phyloP scores from a whole-genome alignment of 2,888 invertebrate species.

The Tetragnatha montana region DNA sequence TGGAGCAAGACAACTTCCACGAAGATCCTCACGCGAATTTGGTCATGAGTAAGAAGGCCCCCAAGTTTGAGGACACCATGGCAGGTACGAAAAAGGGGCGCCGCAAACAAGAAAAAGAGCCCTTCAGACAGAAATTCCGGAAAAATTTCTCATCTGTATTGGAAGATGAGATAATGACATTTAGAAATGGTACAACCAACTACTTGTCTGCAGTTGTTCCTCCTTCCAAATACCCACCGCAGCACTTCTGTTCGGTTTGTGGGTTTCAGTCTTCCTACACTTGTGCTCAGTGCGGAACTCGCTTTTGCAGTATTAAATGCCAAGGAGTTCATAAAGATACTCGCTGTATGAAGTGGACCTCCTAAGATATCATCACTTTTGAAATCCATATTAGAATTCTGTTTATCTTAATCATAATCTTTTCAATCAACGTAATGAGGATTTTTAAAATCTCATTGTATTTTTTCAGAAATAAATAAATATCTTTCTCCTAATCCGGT shows the following conservation, averaged over 20 bases:
- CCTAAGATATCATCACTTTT: slow-evolving; percentile 77
- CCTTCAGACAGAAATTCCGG: slow-evolving; percentile 80
- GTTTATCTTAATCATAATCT: no score
- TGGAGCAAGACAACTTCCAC: slow-evolving; percentile 97
- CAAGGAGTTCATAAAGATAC: slow-evolving; percentile 96
- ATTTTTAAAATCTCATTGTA: no score
- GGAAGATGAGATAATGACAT: slow-evolving; percentile 87
- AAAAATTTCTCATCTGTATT: slow-evolving; percentile 91
- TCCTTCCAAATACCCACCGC: slow-evolving; percentile 87
- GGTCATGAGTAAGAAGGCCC: slow-evolving; percentile 92
- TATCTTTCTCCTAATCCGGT: no score
- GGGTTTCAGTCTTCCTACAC: slow-evolving; percentile 95
- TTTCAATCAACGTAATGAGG: no score
- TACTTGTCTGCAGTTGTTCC: slow-evolving; percentile 89
- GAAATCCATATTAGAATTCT: no score
- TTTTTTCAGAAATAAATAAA: no score
- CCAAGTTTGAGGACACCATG: slow-evolving; percentile 94
- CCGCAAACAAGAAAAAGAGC: slow-evolving; percentile 86
- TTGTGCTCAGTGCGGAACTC: slow-evolving; percentile 94
- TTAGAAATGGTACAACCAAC: slow-evolving; percentile 74
- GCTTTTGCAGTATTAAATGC: slow-evolving; percentile 94
- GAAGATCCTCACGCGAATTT: slow-evolving; percentile 99
- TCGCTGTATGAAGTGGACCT: slow-evolving; percentile 95
- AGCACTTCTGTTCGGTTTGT: slow-evolving; percentile 97
- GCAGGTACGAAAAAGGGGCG: slow-evolving; percentile 82